Evolutionary conservation across 2,888 invertebrate species (phyloP), one percentile per base, ranked within the genome.

Genomic region (Rhorus exstirpatorius): DNA sequence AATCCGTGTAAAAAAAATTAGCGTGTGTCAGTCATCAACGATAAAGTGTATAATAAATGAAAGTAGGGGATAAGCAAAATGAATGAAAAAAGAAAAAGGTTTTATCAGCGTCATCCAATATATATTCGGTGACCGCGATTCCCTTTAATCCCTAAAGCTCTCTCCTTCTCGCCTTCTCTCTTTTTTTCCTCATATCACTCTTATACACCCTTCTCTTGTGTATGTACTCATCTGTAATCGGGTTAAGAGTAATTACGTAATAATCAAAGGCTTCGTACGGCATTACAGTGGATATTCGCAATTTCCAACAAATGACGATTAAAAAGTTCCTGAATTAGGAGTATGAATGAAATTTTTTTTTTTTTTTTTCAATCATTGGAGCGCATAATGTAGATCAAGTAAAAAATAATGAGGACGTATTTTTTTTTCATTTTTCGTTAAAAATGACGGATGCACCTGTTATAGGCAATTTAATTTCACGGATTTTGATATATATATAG

Each of bases 221-320:
- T 14, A 41, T 53, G 41, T 70, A 70, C 65, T 76, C 46, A 51
- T 41, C 70, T 77, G 60, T 81, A 77, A 81, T 77, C 72, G 71
- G 67, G 67, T 81, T 77, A 81, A 77, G 72, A 68, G 77, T 61
- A 61, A 81, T 81, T 77, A 77, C 53, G 35, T 77, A 49, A 72
- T 81, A 77, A 81, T 72, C 72, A 61, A 81, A 72, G 81, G 81
- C 72, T 81, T 81, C 81, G 53, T 51, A 61, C 60, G 65, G 68
- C 51, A 51, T 44, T 24, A 65, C 61, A 49, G 67, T 55, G 60
- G 55, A 17, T 51, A 77, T 65, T 44, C 24, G 31, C 10, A 17
- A 58, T 71, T 61, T 38, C 17, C 10, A 24, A 24, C 35, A 35
- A 14, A 35, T 60, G 21, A 44, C 3, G n/a, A 35, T 31, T 12